A percentile compares a stretch with the other conserved stretches of the same genome.
Evolutionary conservation across 2,797 vertebrate species (phyloP).

Genomic region (Mus minutoides): DNA sequence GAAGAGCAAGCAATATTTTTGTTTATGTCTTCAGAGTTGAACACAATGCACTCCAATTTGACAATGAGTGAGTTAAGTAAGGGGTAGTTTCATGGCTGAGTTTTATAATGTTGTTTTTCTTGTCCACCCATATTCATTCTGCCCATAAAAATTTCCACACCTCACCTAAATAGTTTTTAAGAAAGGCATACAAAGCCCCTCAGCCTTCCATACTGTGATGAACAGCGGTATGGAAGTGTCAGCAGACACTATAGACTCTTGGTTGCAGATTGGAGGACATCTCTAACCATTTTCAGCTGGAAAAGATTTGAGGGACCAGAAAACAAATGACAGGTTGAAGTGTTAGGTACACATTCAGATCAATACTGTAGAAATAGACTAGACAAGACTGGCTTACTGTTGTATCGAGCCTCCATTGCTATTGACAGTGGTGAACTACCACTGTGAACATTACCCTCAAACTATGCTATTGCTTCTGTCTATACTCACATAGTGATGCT

Average conservation of each 20-base stretch:
- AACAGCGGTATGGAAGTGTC: no score
- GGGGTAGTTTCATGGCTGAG: neutral
- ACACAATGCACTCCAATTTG: neutral
- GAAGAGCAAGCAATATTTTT: neutral
- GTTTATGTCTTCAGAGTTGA: neutral
- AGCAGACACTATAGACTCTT: neutral
- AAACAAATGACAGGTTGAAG: neutral
- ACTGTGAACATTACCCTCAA: neutral
- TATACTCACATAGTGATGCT: neutral
- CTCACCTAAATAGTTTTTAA: neutral
- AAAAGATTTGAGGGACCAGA: neutral
- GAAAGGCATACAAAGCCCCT: conserved; percentile 1
- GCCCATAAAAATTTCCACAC: neutral
- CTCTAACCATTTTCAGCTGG: neutral
- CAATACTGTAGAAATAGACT: neutral
- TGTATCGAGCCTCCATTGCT: neutral
- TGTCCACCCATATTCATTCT: neutral
- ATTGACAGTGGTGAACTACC: neutral
- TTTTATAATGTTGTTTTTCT: neutral
- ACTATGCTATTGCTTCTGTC: fast-evolving
- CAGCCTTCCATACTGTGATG: no score
- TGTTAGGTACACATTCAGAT: neutral
- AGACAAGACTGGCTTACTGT: neutral
- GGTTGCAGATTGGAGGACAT: neutral
- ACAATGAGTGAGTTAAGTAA: neutral